Base-by-base conservation (phyloP, 2,113 vertebrate genomes). In the Paramormyrops kingsleyae region DNA sequence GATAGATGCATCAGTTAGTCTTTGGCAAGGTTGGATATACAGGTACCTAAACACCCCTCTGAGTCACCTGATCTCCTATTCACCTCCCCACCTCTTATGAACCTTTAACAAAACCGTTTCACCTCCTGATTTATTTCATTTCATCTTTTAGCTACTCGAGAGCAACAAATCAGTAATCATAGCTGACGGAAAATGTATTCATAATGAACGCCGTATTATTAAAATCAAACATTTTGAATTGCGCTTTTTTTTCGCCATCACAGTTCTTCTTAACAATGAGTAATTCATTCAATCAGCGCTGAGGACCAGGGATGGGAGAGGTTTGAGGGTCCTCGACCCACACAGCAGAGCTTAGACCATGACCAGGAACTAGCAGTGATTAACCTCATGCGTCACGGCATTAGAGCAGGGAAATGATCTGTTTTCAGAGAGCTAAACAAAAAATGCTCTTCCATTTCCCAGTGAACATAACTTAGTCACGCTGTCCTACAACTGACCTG, bases 81-180 rank as follows among this genome's bases (percentile, higher is more conserved):
- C 27, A 31, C 62, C 62, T 70, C 62, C 62, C n/a, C n/a, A 12
- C 12, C 13, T 6, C 35, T 80, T 42, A 5, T 80, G 35, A 80
- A 42, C 74, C 74, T 42, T 80, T 80, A 80, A 80, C 74, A 19
- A 80, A 42, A 42, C 35, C 5, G 31, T 15, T 39, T 80, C 35
- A 80, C 35, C 35, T 80, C 31, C 74, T 27, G 35, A 42, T 80
- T 80, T 80, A 80, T 80, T 80, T 80, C 31, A 80, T 80, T 31
- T 15, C 10, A 10, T 27, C 62, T 13, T 70, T 70, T 70, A 31
- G 62, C 74, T 42, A 35, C 35, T 39, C 35, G 1, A 80, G 10
- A 80, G 31, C 13, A 42, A 80, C 74, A 80, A 80, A 80, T 80
- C 74, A 80, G 74, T 80, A 80, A 80, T 80, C 74, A 80, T 80